phyloP scores from a whole-genome alignment of 2,888 invertebrate species.

The Ophion slaviceki region DNA sequence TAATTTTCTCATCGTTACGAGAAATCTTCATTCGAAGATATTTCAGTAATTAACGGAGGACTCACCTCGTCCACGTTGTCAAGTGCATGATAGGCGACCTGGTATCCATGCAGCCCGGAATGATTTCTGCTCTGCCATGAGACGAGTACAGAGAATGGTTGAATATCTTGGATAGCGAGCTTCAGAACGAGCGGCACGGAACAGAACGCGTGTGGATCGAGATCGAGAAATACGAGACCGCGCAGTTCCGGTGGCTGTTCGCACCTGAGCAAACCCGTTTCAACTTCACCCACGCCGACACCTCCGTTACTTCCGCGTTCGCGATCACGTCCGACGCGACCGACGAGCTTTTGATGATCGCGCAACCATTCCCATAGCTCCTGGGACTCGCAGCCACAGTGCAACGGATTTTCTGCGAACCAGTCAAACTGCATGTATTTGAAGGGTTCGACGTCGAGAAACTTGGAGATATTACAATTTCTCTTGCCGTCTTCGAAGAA shows the following conservation, averaged over 20 bases:
- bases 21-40: background rate
- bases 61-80: constrained; percentile 86
- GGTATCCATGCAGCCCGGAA: constrained; percentile 93
- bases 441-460: background rate
- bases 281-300: constrained; percentile 75
- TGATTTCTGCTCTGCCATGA: constrained; percentile 96
- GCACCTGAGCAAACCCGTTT: constrained; percentile 86
- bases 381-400: constrained; percentile 95
- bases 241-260: constrained; percentile 93
- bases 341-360: constrained; percentile 92
- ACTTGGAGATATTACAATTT: background rate
- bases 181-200: constrained; percentile 93
- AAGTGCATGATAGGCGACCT: constrained; percentile 92
- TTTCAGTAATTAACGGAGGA: constrained; percentile 16
- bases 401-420: constrained; percentile 92
- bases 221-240: constrained; percentile 89
- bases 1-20: no score
- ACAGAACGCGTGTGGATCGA: constrained; percentile 93
- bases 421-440: constrained; percentile 33
- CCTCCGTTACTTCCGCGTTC: constrained; percentile 66
- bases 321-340: constrained; percentile 85
- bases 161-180: constrained; percentile 95
- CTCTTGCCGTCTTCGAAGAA: background rate
- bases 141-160: constrained; percentile 93
- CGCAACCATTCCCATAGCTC: constrained; percentile 97